Percentiles rank a stretch among this genome's conserved stretches.
These are phyloP conservation scores for Drosophila helvetica DNA, from an alignment of 2,888 invertebrate species.

Conservation along the genomic window DNA sequence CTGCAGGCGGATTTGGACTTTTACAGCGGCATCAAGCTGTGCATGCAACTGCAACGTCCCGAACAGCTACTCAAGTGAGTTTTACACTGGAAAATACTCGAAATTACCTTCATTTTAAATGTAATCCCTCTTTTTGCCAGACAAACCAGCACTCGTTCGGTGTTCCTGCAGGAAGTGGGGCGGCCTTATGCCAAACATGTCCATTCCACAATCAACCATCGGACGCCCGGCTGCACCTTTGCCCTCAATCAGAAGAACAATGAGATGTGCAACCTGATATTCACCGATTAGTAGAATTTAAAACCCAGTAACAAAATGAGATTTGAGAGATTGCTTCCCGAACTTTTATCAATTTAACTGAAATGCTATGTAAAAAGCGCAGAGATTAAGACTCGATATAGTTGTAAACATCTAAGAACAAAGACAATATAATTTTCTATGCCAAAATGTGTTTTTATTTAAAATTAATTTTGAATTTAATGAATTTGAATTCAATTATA, in stretches of 20 bases:
- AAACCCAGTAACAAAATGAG: conserved; percentile 17
- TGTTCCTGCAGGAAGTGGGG: conserved; percentile 85
- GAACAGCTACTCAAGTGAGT: conserved; percentile 86
- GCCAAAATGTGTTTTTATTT: no score
- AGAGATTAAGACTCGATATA: conserved; percentile 41
- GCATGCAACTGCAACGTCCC: conserved; percentile 90
- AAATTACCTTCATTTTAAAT: no score
- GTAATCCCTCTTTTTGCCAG: conserved; percentile 81
- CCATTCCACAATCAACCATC: conserved; percentile 84
- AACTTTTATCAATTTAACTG: conserved; percentile 3
- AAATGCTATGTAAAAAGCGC: conserved; percentile 16
- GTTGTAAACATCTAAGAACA: conserved; percentile 37
- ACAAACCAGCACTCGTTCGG: conserved; percentile 88
- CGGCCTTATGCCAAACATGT: conserved; percentile 70
- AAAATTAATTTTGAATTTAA: no score
- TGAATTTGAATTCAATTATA: no score
- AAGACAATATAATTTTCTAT: conserved; percentile 32
- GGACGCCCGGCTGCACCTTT: conserved; percentile 89
- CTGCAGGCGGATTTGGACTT: conserved; percentile 91
- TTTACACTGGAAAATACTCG: fast-evolving
- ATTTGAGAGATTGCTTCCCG: conserved; percentile 22
- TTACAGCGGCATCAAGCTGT: conserved; percentile 89
- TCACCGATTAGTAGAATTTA: conserved; percentile 38
- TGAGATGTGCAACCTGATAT: conserved; percentile 88
- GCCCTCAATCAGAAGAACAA: conserved; percentile 91